Conservation (phyloP, 2,113 vertebrate species). For the Nothobranchius furzeri region DNA sequence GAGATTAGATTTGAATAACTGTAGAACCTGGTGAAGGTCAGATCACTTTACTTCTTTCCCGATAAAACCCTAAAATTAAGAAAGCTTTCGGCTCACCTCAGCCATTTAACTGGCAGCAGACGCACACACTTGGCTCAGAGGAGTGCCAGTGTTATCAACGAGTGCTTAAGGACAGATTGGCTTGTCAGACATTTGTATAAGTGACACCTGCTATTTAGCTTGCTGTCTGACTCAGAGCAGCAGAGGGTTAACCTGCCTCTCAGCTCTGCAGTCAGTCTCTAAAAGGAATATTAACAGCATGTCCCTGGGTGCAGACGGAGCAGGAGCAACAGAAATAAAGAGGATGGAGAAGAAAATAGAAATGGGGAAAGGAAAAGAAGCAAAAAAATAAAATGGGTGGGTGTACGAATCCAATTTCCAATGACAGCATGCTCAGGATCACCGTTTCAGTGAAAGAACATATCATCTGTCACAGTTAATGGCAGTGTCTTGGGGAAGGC, state of each 20-base stretch:
- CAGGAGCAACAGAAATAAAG: slow-evolving; percentile 45
- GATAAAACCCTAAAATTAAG: no score
- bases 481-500: slow-evolving; percentile 72
- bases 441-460: slow-evolving; percentile 72
- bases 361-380: slow-evolving; percentile 35
- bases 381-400: slow-evolving; percentile 43
- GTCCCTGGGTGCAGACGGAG: slow-evolving; percentile 58
- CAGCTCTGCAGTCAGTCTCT: slow-evolving; percentile 39
- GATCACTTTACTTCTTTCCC: no score
- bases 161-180: slow-evolving; percentile 43
- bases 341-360: slow-evolving; percentile 31
- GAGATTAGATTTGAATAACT: no score
- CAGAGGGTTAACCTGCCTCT: slow-evolving; percentile 66
- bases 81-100: no score
- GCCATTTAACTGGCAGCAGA: slow-evolving; percentile 13
- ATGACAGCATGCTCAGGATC: slow-evolving; percentile 75
- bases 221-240: slow-evolving; percentile 45
- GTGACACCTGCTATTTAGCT: slow-evolving; percentile 48
- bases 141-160: slow-evolving; percentile 18
- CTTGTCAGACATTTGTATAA: slow-evolving; percentile 49
- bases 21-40: no score
- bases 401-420: slow-evolving; percentile 76
- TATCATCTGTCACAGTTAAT: slow-evolving; percentile 81
- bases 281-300: slow-evolving; percentile 74
- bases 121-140: slow-evolving; percentile 30